Percentiles rank a stretch among this genome's conserved stretches.
These are phyloP conservation scores for Drosophila infuscata DNA, from an alignment of 2,888 invertebrate genomes.

Conservation along the genomic window DNA sequence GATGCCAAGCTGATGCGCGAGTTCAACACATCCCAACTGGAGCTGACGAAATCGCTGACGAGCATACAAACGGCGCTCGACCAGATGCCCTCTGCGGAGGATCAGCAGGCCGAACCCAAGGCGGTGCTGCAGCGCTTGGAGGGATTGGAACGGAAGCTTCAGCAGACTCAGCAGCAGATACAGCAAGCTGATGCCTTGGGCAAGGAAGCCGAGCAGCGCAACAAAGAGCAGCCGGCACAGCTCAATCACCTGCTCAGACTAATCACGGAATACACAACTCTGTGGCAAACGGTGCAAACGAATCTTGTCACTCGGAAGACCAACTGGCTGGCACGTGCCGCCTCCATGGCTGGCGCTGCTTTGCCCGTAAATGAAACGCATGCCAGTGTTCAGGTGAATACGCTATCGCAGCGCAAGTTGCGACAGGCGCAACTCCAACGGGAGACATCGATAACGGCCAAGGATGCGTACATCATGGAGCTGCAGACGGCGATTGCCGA, in stretches of 20 bases:
- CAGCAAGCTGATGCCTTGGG: constrained; percentile 88
- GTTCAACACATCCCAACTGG: constrained; percentile 90
- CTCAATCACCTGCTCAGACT: constrained; percentile 87
- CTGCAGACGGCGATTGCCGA: constrained; percentile 90
- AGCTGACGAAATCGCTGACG: constrained; percentile 89
- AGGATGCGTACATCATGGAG: constrained; percentile 93
- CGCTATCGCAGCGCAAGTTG: constrained; percentile 87
- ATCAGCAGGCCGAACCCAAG: constrained; percentile 79
- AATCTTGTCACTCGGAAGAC: constrained; percentile 86
- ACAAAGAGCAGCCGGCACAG: constrained; percentile 86
- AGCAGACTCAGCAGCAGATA: constrained; percentile 86
- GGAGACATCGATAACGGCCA: constrained; percentile 91
- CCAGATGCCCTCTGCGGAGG: constrained; percentile 88
- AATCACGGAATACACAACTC: constrained; percentile 88
- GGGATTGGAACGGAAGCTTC: constrained; percentile 87
- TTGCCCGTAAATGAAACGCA: constrained; percentile 86
- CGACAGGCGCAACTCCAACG: constrained; percentile 85
- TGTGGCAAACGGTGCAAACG: constrained; percentile 88
- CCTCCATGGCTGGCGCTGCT: constrained; percentile 86
- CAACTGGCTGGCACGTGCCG: constrained; percentile 82
- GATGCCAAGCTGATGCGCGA: constrained; percentile 88
- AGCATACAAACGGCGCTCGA: constrained; percentile 91
- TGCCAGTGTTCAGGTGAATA: constrained; percentile 93
- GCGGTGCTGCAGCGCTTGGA: constrained; percentile 79
- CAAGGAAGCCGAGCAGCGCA: constrained; percentile 87